Base-by-base conservation (phyloP, 2,888 invertebrate genomes). In the Epirrita christyi region DNA sequence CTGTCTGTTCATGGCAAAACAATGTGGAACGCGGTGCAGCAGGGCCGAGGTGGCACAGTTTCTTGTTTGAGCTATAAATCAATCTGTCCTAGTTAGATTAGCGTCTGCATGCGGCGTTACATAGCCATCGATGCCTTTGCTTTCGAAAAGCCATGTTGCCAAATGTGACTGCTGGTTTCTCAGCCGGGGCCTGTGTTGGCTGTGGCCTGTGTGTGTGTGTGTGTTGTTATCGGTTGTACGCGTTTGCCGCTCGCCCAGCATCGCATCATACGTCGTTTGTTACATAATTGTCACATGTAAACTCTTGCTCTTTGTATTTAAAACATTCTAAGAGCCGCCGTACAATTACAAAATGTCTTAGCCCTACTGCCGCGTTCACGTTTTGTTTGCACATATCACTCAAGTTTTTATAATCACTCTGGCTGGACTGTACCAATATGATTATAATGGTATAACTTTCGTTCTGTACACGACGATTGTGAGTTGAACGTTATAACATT, bases 11-110 rank as follows among this genome's bases (percentile, higher is more conserved):
- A 86, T 86, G 78, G 79, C 75, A 78, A 81, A 83, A 83, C 81
- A 86, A 86, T 85, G 83, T 85, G 73, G 83, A 82, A 78, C 85
- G 76, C 78, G 76, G 75, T 81, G 81, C 78, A 80, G 73, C 81
- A 85, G 83, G 85, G 83, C 87, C 84, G 88, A 87, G 86, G 86
- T 85, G 88, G 85, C 87, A 88, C 84, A 83, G 86, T 88, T 89
- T 88, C 86, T 86, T 83, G 83, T 85, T 86, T 78, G 76, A 84
- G 80, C 81, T 86, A 82, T 89, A 88, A 91, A 87, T 88, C 85
- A 86, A 85, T 86, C 79, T 81, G 88, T 83, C 84, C 87, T 76
- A 85, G 86, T 84, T 89, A 86, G 85, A 88, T 87, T 84, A 86
- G 78, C 74, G 80, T 84, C 78, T 82, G 73, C 77, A 80, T 79